These are phyloP conservation scores for Microchirus variegatus DNA, from an alignment of 2,797 vertebrate species.

Conservation along the genomic window DNA sequence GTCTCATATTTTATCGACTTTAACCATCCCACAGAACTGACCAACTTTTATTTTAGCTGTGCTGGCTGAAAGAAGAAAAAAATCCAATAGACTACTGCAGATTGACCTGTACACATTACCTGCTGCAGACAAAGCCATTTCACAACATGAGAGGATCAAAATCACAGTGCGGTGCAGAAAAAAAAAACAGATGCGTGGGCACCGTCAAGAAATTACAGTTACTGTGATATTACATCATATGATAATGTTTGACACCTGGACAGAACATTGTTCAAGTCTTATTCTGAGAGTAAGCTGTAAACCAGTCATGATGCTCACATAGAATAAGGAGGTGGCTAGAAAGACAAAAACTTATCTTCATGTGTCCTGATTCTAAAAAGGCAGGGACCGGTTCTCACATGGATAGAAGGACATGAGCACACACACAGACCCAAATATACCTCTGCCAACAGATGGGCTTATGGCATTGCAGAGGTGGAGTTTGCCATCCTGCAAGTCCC, in stretches of 20 bases:
- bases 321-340: too few relatives aligned
- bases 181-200: not conserved
- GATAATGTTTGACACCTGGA: not conserved
- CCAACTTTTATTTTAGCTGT: slow-evolving; percentile 43
- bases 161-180: slow-evolving; percentile 1
- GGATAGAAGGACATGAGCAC: slow-evolving; percentile 42
- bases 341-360: too few relatives aligned
- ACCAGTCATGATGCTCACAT: too few relatives aligned
- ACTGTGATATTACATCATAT: not conserved
- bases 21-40: slow-evolving; percentile 25
- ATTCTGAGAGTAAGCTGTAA: too few relatives aligned
- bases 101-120: slow-evolving; percentile 30
- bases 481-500: slow-evolving; percentile 66
- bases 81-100: slow-evolving; percentile 31
- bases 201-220: not conserved
- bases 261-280: not conserved
- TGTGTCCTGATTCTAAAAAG: slow-evolving; percentile 28
- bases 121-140: slow-evolving; percentile 20
- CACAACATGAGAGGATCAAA: slow-evolving; percentile 19
- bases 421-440: slow-evolving; percentile 51
- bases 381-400: slow-evolving; percentile 44
- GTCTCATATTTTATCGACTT: slow-evolving; percentile 51
- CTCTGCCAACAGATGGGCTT: slow-evolving; percentile 78
- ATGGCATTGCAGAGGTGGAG: slow-evolving; percentile 73
- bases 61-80: slow-evolving; percentile 34